A percentile compares a stretch with the other conserved stretches of the same genome.
These are phyloP conservation scores for Anableps anableps DNA, from an alignment of 2,797 vertebrate genomes.

Conservation along the genomic window DNA sequence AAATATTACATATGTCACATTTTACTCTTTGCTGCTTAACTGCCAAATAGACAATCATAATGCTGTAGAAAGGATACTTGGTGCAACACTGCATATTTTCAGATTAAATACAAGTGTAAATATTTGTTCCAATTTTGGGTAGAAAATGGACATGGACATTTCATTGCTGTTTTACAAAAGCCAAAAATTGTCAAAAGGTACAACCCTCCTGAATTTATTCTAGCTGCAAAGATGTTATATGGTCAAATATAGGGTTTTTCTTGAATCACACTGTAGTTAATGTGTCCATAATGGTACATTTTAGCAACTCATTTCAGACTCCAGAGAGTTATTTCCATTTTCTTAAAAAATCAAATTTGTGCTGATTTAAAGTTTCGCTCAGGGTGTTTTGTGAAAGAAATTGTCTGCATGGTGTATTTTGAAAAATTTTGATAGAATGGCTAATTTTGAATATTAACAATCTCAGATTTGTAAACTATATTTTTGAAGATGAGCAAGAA, in stretches of 20 bases:
- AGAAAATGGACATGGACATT: neutral
- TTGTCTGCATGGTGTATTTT: neutral
- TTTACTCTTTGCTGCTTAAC: conserved; percentile 26
- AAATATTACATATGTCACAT: conserved; percentile 16
- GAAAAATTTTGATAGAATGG: neutral
- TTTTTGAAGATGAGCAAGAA: neutral
- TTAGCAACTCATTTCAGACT: neutral
- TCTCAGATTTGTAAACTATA: neutral
- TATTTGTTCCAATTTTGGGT: conserved; percentile 20
- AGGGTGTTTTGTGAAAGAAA: neutral
- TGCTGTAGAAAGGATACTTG: conserved; percentile 22
- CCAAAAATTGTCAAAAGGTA: conserved; percentile 1
- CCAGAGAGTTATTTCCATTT: neutral
- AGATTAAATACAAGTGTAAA: conserved; percentile 14
- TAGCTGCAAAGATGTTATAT: neutral
- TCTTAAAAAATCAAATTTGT: neutral
- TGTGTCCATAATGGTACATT: neutral
- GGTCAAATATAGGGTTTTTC: neutral
- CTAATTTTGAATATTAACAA: neutral
- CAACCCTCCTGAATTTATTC: neutral
- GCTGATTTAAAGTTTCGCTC: neutral
- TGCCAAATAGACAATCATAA: conserved; percentile 36
- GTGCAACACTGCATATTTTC: conserved; percentile 4
- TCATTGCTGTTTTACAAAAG: conserved; percentile 16
- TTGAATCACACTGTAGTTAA: neutral